These are phyloP conservation scores for Formica aserva DNA, from an alignment of 2,888 invertebrate species.

Conservation along the genomic window DNA sequence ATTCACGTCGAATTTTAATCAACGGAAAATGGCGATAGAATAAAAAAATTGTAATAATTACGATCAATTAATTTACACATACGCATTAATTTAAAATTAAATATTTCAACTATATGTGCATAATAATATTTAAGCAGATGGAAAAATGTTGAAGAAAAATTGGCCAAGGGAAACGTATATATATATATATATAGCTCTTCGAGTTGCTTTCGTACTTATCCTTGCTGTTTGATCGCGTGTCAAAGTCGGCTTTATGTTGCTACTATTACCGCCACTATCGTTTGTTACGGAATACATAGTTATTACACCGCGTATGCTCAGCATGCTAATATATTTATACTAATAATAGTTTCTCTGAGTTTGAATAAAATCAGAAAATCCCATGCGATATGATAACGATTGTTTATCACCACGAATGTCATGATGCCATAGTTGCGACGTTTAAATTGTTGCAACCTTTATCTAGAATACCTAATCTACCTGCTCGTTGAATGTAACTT, in stretches of 20 bases:
- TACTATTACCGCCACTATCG: constrained; percentile 20
- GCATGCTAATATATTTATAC: constrained; percentile 29
- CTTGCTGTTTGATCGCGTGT: constrained; percentile 35
- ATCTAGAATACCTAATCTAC: neutral
- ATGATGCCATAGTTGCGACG: neutral
- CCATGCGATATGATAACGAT: neutral
- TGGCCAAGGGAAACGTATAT: neutral
- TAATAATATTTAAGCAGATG: neutral
- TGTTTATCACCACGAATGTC: neutral
- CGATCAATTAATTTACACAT: neutral
- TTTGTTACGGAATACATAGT: constrained; percentile 18
- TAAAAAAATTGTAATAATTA: neutral
- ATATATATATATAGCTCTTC: neutral
- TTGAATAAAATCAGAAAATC: neutral
- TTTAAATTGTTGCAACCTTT: neutral
- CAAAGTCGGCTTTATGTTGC: constrained; percentile 15
- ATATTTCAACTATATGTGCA: neutral
- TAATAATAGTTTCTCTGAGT: neutral
- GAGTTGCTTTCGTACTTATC: neutral
- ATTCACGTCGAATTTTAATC: neutral
- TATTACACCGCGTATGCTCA: constrained; percentile 1
- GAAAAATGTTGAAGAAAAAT: neutral
- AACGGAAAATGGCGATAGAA: neutral
- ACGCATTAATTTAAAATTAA: neutral
- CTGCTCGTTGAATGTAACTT: neutral